These are phyloP conservation scores for Scylla paramamosain DNA, from an alignment of 1,140 invertebrate genomes.

Conservation along the genomic window DNA sequence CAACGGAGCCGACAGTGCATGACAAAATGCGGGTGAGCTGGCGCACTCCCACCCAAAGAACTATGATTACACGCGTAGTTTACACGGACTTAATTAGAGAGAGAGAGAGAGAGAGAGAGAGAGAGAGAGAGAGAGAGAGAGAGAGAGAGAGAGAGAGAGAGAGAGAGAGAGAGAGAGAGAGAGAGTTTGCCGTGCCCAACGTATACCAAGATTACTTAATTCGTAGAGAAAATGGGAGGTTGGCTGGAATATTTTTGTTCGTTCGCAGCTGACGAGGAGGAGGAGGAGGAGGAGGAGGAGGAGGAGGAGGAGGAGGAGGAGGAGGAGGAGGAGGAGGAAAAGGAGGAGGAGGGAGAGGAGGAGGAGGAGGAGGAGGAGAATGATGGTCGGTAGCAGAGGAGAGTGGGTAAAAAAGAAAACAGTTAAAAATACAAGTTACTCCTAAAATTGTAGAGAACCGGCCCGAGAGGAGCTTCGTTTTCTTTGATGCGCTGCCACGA, in stretches of 20 bases:
- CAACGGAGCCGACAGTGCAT: too few relatives aligned
- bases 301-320: not conserved
- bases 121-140: conserved; percentile 18
- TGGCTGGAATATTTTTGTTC: not conserved
- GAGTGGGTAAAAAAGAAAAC: not conserved
- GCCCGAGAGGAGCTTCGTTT: not conserved
- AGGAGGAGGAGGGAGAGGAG: not conserved
- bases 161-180: not conserved
- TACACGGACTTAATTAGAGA: too few relatives aligned
- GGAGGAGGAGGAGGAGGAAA: conserved; percentile 2
- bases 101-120: conserved; percentile 4
- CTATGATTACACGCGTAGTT: too few relatives aligned
- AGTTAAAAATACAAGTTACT: not conserved
- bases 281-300: not conserved
- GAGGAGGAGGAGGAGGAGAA: not conserved
- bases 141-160: conserved; percentile 18
- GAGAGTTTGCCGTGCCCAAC: not conserved
- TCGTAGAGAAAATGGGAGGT: not conserved
- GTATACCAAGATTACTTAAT: not conserved
- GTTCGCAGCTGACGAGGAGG: not conserved
- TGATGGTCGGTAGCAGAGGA: not conserved
- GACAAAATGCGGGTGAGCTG: too few relatives aligned
- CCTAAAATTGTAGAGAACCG: not conserved
- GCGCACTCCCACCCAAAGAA: too few relatives aligned
- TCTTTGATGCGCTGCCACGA: not conserved